Base-by-base conservation (phyloP, 2,888 invertebrate species). In the Psococerastis gibbosa region DNA sequence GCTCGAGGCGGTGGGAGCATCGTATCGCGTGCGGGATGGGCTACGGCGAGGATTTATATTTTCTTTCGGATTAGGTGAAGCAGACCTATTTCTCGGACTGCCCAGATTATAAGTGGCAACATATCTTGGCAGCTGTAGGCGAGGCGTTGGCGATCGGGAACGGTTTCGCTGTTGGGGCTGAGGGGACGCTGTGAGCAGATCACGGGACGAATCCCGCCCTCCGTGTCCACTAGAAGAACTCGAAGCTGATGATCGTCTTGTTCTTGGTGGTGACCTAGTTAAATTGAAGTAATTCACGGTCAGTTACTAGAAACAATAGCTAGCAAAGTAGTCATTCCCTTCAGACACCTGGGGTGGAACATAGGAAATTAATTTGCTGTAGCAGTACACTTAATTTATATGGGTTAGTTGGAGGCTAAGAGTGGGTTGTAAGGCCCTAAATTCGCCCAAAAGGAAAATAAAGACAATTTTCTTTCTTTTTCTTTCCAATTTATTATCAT, bases 211-310 rank as follows among this genome's bases (percentile, higher is more conserved):
- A 11, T 16, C 33, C 11, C 32, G 20, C 2, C 55, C 53, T 43
- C 60, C 59, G 22, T 57, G 58, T 44, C 58, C 60, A 42, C 62
- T 64, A 44, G 64, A 61, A 31, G 64, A 61, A 50, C 64, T 65
- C 47, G 65, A 65, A 43, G 65, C 64, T 22, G 65, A 66, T 50
- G 65, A 65, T 38, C 66, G 59, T 45, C 66, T 61, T 20, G 64
- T 65, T 50, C 65, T 58, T 44, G 66, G 66, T 48, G 67, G 67
- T 52, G 67, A 67, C 58, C 67, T 67, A 52, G 18, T 45, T 42
- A 43, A 34, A n/a, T n/a, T n/a, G n/a, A n/a, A n/a, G n/a, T n/a
- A n/a, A n/a, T n/a, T n/a, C n/a, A n/a, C n/a, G n/a, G n/a, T n/a
- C n/a, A n/a, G n/a, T n/a, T n/a, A n/a, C n/a, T n/a, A 46, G 31